Conservation (phyloP, 2,113 vertebrate species). For the Oreamnos americanus region DNA sequence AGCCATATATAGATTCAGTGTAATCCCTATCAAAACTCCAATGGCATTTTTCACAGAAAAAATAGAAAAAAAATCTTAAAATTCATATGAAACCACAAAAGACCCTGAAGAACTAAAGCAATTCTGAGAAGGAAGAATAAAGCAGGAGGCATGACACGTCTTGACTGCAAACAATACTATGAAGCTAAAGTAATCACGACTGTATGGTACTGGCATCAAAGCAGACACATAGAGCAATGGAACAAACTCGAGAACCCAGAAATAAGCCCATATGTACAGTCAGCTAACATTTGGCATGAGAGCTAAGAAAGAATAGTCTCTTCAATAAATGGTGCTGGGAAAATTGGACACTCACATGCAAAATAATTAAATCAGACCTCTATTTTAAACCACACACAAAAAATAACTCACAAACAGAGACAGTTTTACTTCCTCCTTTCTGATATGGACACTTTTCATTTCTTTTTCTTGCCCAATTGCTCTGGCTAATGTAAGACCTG, state of each 20-base stretch:
- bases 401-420: too few relatives aligned
- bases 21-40: not conserved
- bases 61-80: not conserved
- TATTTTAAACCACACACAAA: not conserved
- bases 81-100: not conserved
- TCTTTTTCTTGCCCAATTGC: too few relatives aligned
- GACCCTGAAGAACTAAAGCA: not conserved
- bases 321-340: not conserved
- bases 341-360: not conserved
- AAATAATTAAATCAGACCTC: not conserved
- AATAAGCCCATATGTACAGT: not conserved
- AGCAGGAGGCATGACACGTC: not conserved
- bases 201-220: not conserved
- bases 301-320: not conserved
- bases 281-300: not conserved
- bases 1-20: not conserved
- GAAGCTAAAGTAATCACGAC: not conserved
- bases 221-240: not conserved
- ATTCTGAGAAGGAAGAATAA: not conserved
- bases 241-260: not conserved
- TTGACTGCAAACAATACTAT: not conserved
- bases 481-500: not conserved
- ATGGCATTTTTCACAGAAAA: not conserved
- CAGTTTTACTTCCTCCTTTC: too few relatives aligned
- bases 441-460: too few relatives aligned